A percentile compares a stretch with the other conserved stretches of the same genome.
phyloP scores from a whole-genome alignment of 2,888 invertebrate genomes.

The Synergus itoensis region DNA sequence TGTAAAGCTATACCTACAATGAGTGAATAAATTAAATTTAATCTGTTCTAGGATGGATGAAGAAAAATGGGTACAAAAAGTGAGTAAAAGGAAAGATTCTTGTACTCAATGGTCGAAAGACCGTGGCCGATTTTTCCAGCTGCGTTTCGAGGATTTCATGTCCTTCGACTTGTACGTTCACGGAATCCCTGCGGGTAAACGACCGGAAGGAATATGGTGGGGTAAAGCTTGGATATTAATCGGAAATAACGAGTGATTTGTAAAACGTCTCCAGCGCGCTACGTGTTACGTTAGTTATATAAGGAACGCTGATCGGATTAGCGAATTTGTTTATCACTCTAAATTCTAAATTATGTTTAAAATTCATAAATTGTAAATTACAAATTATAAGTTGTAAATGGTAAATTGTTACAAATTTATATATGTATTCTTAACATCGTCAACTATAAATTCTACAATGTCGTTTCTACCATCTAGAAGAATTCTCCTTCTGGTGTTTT shows the following conservation, averaged over 20 bases:
- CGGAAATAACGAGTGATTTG: slow-evolving; percentile 58
- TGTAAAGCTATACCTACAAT: too few relatives aligned
- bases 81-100: slow-evolving; percentile 37
- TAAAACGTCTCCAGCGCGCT: slow-evolving; percentile 31
- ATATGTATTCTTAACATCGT: background rate
- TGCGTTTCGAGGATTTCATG: slow-evolving; percentile 53
- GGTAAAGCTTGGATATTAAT: slow-evolving; percentile 58
- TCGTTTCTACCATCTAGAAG: background rate
- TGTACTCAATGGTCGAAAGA: slow-evolving; percentile 19
- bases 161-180: slow-evolving; percentile 58
- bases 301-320: background rate
- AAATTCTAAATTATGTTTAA: background rate
- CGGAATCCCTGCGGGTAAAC: slow-evolving; percentile 57
- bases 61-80: slow-evolving; percentile 16
- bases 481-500: slow-evolving; percentile 41
- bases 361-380: background rate
- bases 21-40: background rate
- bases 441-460: background rate
- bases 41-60: background rate
- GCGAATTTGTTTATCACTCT: background rate
- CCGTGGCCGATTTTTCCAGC: slow-evolving; percentile 39
- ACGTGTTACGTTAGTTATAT: slow-evolving; percentile 14
- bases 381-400: background rate
- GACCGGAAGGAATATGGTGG: slow-evolving; percentile 56
- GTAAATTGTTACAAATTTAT: background rate